Conservation (phyloP, 2,888 invertebrate species). For the Lasioglossum calceatum region DNA sequence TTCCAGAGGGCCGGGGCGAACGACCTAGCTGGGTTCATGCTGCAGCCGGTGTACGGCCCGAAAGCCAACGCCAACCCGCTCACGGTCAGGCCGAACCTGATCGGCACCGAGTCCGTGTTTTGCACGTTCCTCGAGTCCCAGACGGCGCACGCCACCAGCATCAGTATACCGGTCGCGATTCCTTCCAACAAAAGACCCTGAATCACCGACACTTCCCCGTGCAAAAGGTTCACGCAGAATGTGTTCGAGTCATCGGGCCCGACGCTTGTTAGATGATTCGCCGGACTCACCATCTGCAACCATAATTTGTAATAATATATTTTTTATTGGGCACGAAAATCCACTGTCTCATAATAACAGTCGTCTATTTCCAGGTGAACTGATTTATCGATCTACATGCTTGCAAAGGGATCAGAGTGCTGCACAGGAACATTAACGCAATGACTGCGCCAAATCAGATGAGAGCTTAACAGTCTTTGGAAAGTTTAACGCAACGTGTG, state of each 20-base stretch:
- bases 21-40: slow-evolving; percentile 89
- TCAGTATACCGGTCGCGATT: slow-evolving; percentile 81
- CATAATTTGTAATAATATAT: not conserved
- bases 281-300: slow-evolving; percentile 78
- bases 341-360: not conserved
- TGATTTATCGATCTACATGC: no score
- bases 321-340: not conserved
- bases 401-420: not conserved
- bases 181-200: slow-evolving; percentile 83
- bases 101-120: slow-evolving; percentile 81
- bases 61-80: slow-evolving; percentile 80
- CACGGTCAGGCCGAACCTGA: slow-evolving; percentile 84
- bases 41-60: slow-evolving; percentile 87
- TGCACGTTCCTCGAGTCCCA: slow-evolving; percentile 83
- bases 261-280: slow-evolving; percentile 56
- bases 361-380: no score
- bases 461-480: no score
- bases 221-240: slow-evolving; percentile 81
- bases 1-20: slow-evolving; percentile 83
- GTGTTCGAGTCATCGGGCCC: slow-evolving; percentile 24
- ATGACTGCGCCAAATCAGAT: no score
- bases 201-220: slow-evolving; percentile 70
- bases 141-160: slow-evolving; percentile 82
- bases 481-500: not conserved
- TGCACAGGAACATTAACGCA: not conserved